These are phyloP conservation scores for Agrilus planipennis DNA, from an alignment of 1,140 invertebrate genomes.

Conservation along the genomic window DNA sequence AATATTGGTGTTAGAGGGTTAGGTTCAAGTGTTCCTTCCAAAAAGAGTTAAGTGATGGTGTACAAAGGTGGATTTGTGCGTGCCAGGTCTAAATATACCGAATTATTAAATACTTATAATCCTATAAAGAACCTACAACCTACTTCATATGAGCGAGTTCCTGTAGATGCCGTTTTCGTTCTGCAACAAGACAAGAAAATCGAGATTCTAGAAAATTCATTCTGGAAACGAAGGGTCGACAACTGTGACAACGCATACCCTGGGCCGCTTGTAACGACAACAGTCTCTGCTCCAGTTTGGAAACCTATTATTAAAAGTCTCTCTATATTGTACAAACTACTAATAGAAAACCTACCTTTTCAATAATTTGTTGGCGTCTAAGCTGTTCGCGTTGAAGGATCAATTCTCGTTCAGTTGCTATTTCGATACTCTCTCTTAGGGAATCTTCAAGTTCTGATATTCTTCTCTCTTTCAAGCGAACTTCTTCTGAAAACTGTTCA, in stretches of 20 bases:
- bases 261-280: constrained; percentile 54
- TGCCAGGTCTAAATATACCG: too few relatives aligned
- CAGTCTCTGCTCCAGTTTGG: constrained; percentile 56
- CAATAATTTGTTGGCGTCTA: constrained; percentile 44
- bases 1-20: too few relatives aligned
- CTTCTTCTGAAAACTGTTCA: constrained; percentile 37
- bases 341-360: constrained; percentile 41
- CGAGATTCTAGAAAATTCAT: constrained; percentile 46
- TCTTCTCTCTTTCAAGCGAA: constrained; percentile 44
- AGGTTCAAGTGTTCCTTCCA: too few relatives aligned
- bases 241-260: constrained; percentile 52
- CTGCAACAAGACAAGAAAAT: constrained; percentile 42
- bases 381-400: constrained; percentile 49
- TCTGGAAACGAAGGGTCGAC: constrained; percentile 45
- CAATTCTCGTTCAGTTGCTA: constrained; percentile 49
- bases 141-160: constrained; percentile 73
- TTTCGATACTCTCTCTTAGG: constrained; percentile 51
- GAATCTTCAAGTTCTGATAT: constrained; percentile 74
- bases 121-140: too few relatives aligned
- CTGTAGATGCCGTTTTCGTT: constrained; percentile 55
- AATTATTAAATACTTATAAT: too few relatives aligned
- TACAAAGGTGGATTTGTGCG: too few relatives aligned
- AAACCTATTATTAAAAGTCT: constrained; percentile 43
- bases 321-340: not conserved
- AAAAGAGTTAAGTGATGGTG: too few relatives aligned